Evolutionary conservation across 2,113 vertebrate species (phyloP), one percentile per base, ranked within the genome.

Genomic region (Numida meleagris): DNA sequence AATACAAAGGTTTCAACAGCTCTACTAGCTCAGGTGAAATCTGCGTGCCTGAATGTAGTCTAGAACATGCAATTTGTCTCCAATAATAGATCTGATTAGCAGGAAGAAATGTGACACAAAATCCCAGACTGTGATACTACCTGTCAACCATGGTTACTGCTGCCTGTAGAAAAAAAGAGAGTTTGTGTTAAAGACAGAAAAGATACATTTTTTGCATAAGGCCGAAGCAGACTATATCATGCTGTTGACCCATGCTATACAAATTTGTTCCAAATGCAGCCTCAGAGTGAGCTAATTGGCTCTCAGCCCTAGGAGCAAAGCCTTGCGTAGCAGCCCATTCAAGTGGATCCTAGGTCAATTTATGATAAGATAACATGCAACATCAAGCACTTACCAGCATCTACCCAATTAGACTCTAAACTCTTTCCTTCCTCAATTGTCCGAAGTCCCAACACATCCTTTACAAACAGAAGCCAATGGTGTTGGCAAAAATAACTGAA

Each of bases 71-170:
- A 77, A 71, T n/a, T 6, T 5, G 2, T 70, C 86, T 91, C 80
- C 45, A 82, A 11, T 40, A 82, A 50, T 48, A 43, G 29, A 9
- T 77, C 48, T 40, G 82, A 81, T 68, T 75, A 91, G 21, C 15
- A 38, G 42, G 76, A 90, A 87, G 46, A 70, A 80, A 62, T 31
- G 70, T 72, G 73, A 82, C 76, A 91, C 33, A 82, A 78, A 94
- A 79, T 40, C 21, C 6, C 42, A 46, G 78, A 75, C 17, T 85
- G 34, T 88, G 71, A 59, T 82, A 80, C 98, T 98, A 99, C 99
- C 99, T 99, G 93, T 98, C 98, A 80, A 98, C 97, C 95, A 98
- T 96, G 27, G 98, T 96, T 92, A 98, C 96, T 40, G 98, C 98
- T 55, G 96, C 97, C 99, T 99, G 97, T 94, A 94, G 94, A 94